Evolutionary conservation across 2,888 invertebrate genomes (phyloP), one percentile per base, ranked within the genome.

Genomic region (Torymus auratus): DNA sequence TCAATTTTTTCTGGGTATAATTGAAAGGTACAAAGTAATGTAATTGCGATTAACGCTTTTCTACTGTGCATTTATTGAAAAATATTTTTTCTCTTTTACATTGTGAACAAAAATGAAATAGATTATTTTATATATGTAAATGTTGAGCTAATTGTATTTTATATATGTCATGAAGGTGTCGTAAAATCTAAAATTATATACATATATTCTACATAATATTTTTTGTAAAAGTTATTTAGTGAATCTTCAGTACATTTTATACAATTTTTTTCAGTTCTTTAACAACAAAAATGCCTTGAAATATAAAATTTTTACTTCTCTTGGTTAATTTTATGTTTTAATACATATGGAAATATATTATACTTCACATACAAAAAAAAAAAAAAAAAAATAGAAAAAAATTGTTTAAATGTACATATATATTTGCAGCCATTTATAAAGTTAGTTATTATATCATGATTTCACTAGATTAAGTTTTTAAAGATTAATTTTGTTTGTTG

Each of bases 1-100:
- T 28, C 14, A 20, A 23, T 50, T 77, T 68, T 77, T 61, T n/a
- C 55, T 69, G 55, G 7, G 53, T 65, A 73, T 64, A 62, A 56
- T 60, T 60, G 14, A 65, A 62, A 68, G 53, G 67, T 73, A 77
- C 61, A 69, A 77, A 64, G 64, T 81, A 70, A 65, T 62, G 7
- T 79, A 73, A 75, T 53, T 56, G 56, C 2, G 14, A 56, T 15
- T 2, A 50, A 67, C 52, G 1, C 13, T 28, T 67, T 76, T 55
- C 23, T 53, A 5, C 17, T 67, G 13, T 20, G 20, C 41, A 55
- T 60, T 72, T 28, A 61, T 1, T 58, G 53, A 75, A 62, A 68
- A 7, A 41, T 41, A 41, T 41, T 14, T 64, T 56, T 7, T 56
- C 13, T 58, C 15, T 13, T 11, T 17, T 23, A 74, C 5, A 64